A percentile compares a stretch with the other conserved stretches of the same genome.
Evolutionary conservation across 2,888 invertebrate genomes (phyloP).

Genomic region (Acanthopleura granulata): DNA sequence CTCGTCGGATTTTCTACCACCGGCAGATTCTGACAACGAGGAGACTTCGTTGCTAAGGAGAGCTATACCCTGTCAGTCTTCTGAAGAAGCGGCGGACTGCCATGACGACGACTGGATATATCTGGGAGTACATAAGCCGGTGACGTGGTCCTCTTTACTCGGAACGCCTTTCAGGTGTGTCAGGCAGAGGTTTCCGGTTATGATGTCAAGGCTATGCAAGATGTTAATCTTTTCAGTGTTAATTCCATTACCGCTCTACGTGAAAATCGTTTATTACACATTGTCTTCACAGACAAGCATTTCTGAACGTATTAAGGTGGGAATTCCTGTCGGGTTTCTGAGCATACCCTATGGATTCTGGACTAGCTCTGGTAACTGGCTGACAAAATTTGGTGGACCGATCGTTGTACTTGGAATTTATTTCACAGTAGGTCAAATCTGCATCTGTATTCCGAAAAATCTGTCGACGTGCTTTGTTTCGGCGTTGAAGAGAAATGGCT

Average conservation of each 20-base stretch:
- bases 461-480: no score
- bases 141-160: not conserved
- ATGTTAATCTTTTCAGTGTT: not conserved
- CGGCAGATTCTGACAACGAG: not conserved
- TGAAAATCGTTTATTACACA: not conserved
- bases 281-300: not conserved
- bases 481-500: no score
- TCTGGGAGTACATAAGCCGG: not conserved
- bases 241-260: not conserved
- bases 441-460: no score
- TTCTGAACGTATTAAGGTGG: not conserved
- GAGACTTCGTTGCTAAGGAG: not conserved
- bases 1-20: not conserved
- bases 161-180: not conserved
- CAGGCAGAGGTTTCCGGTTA: not conserved
- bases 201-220: not conserved
- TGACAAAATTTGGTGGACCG: no score
- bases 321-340: not conserved
- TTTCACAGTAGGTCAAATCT: no score
- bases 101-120: not conserved
- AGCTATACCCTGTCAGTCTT: no score
- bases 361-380: not conserved
- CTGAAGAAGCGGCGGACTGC: not conserved
- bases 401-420: no score
- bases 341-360: not conserved